phyloP scores from a whole-genome alignment of 2,797 vertebrate genomes.

The Spondyliosoma cantharus region DNA sequence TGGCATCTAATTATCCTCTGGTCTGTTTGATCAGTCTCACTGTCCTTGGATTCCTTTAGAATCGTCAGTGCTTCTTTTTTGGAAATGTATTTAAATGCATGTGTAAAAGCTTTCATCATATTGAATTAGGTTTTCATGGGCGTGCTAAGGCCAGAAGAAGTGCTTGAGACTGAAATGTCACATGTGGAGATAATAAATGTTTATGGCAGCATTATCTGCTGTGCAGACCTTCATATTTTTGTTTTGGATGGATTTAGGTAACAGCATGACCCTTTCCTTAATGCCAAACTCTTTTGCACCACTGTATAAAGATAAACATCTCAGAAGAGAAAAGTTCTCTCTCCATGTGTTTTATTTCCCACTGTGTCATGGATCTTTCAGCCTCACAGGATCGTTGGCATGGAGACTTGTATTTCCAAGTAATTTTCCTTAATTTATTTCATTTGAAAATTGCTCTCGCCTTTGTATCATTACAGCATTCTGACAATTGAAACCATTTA shows the following conservation, averaged over 20 bases:
- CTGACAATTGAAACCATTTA: neutral
- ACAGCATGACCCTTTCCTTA: constrained; percentile 4
- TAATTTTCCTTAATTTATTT: neutral
- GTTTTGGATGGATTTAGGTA: neutral
- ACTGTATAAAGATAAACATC: neutral
- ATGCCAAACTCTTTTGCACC: constrained; percentile 5
- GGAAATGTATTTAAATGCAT: too few relatives aligned
- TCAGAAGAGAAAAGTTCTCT: neutral
- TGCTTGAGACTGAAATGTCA: too few relatives aligned
- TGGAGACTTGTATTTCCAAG: neutral
- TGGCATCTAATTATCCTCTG: constrained; percentile 7
- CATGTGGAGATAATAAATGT: too few relatives aligned
- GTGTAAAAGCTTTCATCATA: too few relatives aligned
- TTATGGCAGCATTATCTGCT: too few relatives aligned
- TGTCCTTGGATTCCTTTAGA: neutral
- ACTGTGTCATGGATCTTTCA: too few relatives aligned
- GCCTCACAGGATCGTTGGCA: neutral
- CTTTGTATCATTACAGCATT: neutral
- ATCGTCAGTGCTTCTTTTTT: neutral
- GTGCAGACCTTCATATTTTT: too few relatives aligned
- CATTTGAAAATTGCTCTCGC: neutral
- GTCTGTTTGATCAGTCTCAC: constrained; percentile 10
- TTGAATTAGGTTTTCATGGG: neutral
- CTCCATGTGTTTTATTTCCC: neutral
- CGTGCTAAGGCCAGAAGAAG: neutral